Conservation (phyloP, 2,113 vertebrate species). For the Amphilophus citrinellus region DNA sequence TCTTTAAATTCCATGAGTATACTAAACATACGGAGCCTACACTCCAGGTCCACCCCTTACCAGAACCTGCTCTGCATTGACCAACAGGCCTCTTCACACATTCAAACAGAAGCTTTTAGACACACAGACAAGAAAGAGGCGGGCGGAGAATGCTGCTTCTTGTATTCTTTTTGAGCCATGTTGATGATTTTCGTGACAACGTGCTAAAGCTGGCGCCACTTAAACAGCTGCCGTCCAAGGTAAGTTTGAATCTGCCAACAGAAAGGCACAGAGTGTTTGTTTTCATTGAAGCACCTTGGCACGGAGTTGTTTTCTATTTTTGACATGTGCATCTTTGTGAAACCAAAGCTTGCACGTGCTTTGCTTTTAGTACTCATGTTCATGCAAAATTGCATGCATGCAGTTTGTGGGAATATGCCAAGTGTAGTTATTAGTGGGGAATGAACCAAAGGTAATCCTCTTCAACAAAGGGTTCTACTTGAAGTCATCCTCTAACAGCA, state of each 20-base stretch:
- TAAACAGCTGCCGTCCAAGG: slow-evolving; percentile 55
- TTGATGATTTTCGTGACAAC: slow-evolving; percentile 78
- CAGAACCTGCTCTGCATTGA: slow-evolving; percentile 28
- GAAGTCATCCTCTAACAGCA: slow-evolving; percentile 24
- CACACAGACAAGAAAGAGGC: slow-evolving; percentile 13
- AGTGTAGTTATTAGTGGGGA: background rate
- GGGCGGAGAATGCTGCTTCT: slow-evolving; percentile 59
- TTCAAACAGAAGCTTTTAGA: background rate
- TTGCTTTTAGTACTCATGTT: background rate
- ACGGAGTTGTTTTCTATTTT: slow-evolving; percentile 7
- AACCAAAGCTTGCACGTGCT: background rate
- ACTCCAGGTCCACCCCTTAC: slow-evolving; percentile 64
- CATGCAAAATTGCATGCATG: background rate
- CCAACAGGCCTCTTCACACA: slow-evolving; percentile 20
- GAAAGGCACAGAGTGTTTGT: slow-evolving; percentile 26
- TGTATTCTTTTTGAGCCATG: slow-evolving; percentile 74
- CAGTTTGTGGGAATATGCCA: slow-evolving; percentile 4
- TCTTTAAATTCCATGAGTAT: background rate
- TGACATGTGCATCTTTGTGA: slow-evolving; percentile 32
- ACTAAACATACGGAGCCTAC: slow-evolving; percentile 36
- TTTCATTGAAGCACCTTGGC: slow-evolving; percentile 34
- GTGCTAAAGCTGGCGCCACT: slow-evolving; percentile 70
- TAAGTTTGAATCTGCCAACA: slow-evolving; percentile 49
- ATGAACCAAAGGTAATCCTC: slow-evolving; percentile 7
- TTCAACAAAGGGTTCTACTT: slow-evolving; percentile 34